phyloP scores from a whole-genome alignment of 2,797 vertebrate species.

The Hoplostethus mediterraneus region DNA sequence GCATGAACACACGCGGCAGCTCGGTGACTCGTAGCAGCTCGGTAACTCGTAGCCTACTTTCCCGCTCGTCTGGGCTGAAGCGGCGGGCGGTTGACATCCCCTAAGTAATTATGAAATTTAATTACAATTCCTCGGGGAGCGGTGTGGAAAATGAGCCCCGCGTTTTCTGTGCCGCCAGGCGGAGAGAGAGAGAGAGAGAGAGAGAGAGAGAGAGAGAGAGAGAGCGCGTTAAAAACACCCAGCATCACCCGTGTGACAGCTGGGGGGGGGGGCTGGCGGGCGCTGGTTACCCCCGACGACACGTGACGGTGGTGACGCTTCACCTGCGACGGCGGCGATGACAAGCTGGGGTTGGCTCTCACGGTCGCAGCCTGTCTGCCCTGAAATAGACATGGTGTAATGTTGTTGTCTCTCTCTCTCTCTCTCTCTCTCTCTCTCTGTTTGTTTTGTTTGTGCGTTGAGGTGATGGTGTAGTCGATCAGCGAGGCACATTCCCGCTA shows the following conservation, averaged over 20 bases:
- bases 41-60: conserved; percentile 68
- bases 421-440: not conserved
- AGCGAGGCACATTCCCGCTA: not conserved
- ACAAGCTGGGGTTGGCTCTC: conserved; percentile 14
- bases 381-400: not conserved
- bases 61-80: conserved; percentile 62
- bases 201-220: too few species aligned
- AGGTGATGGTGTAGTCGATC: not conserved
- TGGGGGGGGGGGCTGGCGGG: too few species aligned
- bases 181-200: too few species aligned
- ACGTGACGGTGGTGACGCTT: conserved; percentile 40
- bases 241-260: conserved; percentile 55
- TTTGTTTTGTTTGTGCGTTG: not conserved
- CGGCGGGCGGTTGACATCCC: conserved; percentile 71
- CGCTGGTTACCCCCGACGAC: too few species aligned
- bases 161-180: conserved; percentile 57
- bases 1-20: not conserved
- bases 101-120: conserved; percentile 86
- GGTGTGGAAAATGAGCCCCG: conserved; percentile 71
- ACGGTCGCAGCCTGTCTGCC: conserved; percentile 21
- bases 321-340: conserved; percentile 51
- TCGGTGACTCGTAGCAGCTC: conserved; percentile 31
- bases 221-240: conserved; percentile 22
- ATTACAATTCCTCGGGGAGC: conserved; percentile 79
- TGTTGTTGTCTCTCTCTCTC: not conserved